Evolutionary conservation across 1,140 invertebrate species (phyloP), one percentile per base, ranked within the genome.

Genomic region (Drosophila quadrilineata): DNA sequence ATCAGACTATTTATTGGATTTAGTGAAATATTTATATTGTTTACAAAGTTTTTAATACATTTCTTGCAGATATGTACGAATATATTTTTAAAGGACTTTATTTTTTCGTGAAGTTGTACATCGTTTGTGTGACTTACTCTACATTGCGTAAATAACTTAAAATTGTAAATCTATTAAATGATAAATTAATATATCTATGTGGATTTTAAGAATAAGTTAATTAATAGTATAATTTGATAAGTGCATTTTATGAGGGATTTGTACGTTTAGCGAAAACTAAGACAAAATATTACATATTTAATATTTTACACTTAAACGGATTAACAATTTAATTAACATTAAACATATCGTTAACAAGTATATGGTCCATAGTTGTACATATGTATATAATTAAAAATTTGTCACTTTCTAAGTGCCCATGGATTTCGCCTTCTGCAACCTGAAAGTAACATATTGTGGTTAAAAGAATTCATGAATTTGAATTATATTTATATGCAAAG

Each of bases 361-460:
- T 16, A 10, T 35, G 10, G 33, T 29, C n/a, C n/a, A n/a, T n/a
- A n/a, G n/a, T n/a, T n/a, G 21, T 19, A 22, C 6, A 46, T 49
- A 29, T 56, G 40, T 35, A 45, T 46, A 8, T 40, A 10, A 9
- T 29, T 29, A 29, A 29, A n/a, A 5, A 35, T 17, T n/a, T 43
- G 21, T 24, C 31, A 56, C 38, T 33, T 3, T 10, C 65, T 86
- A 88, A 22, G 76, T 73, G 12, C 86, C 87, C 87, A 89, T 88
- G 3, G 87, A 89, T 54, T 88, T 87, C 3, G 87, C 87, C 40
- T 89, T 89, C 65, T 89, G 87, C 17, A 89, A 41, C 57, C 87
- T 89, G 49, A 48, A 35, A 10, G 1, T 0, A 1, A 0, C n/a
- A n/a, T n/a, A n/a, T n/a, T n/a, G n/a, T n/a, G n/a, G n/a, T n/a